Conservation (phyloP, 2,888 invertebrate genomes). For the Aspidiotus destructor region DNA sequence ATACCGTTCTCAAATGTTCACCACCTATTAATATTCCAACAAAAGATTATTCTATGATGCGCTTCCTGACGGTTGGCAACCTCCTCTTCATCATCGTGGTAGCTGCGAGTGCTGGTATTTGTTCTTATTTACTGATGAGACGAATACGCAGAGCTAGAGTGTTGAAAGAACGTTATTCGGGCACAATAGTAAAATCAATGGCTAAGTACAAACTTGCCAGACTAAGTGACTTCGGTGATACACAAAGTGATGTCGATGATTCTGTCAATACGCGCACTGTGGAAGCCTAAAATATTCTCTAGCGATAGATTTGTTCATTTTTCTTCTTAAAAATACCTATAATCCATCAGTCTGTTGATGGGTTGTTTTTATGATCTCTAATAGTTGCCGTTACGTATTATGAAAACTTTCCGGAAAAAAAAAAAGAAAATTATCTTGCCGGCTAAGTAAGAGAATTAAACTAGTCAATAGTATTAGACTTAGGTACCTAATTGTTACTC, state of each 20-base stretch:
- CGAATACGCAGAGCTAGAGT: neutral
- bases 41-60: too few species aligned
- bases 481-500: too few species aligned
- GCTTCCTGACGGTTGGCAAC: neutral
- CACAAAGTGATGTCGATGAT: slow-evolving; percentile 3
- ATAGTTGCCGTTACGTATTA: neutral
- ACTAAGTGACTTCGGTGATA: neutral
- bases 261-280: neutral
- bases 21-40: too few species aligned
- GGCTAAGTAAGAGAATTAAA: too few species aligned
- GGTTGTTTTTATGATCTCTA: neutral
- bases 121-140: neutral
- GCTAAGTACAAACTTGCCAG: slow-evolving; percentile 21
- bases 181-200: slow-evolving; percentile 13
- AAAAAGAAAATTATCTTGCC: too few species aligned
- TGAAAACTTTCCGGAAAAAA: too few species aligned
- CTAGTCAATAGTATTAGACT: too few species aligned
- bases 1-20: neutral
- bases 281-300: too few species aligned
- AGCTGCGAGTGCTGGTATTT: neutral
- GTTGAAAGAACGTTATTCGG: slow-evolving; percentile 5
- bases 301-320: too few species aligned
- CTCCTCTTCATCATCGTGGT: neutral
- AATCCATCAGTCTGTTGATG: neutral
- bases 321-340: too few species aligned